Conservation (phyloP, 2,113 vertebrate genomes). For the Oriolus oriolus region DNA sequence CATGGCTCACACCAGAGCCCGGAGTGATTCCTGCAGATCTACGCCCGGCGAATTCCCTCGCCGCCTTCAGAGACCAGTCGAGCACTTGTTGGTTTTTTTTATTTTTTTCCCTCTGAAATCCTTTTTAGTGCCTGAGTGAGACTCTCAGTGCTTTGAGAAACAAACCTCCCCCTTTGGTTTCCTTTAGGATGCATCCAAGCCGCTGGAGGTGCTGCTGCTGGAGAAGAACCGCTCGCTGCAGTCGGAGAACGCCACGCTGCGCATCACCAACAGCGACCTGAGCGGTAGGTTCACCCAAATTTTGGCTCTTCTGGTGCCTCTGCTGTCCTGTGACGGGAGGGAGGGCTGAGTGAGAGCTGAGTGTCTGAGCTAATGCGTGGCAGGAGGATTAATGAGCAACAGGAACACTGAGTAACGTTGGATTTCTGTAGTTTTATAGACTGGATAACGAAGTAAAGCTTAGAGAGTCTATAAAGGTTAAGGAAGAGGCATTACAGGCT, state of each 20-base stretch:
- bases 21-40: background rate
- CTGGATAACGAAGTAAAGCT: conserved; percentile 23
- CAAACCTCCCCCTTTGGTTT: conserved; percentile 45
- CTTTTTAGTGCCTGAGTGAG: background rate
- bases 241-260: conserved; percentile 91
- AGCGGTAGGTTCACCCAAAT: conserved; percentile 85
- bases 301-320: background rate
- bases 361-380: conserved; percentile 55
- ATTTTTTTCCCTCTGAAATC: background rate
- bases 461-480: background rate
- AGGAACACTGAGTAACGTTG: background rate
- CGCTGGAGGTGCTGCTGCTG: conserved; percentile 93
- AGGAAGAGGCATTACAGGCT: conserved; percentile 11
- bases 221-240: conserved; percentile 95
- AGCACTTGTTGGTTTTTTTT: background rate
- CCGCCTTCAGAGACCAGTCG: background rate
- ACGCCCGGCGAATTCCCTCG: background rate
- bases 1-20: background rate
- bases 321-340: conserved; percentile 15
- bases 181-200: conserved; percentile 86
- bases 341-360: conserved; percentile 39
- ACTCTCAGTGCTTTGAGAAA: background rate
- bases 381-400: conserved; percentile 4
- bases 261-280: conserved; percentile 93
- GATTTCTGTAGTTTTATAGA: conserved; percentile 16